Percentiles rank a stretch among this genome's conserved stretches.
These are phyloP conservation scores for Cairina moschata DNA, from an alignment of 2,113 vertebrate species.

Conservation along the genomic window DNA sequence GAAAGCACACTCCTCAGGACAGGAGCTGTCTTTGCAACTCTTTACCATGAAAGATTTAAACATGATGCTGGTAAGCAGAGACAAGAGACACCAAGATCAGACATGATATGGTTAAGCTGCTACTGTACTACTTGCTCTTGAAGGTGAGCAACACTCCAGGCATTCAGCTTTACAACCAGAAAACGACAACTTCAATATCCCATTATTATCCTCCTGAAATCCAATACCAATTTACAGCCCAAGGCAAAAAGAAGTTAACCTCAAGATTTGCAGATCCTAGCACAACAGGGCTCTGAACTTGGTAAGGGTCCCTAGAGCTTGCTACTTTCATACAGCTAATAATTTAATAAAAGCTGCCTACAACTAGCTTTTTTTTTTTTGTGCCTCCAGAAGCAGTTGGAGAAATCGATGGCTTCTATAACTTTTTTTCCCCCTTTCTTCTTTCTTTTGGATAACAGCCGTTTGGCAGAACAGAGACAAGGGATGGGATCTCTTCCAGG, in stretches of 20 bases:
- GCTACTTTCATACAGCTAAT: not conserved
- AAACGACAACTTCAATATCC: not conserved
- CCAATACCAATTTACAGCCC: not conserved
- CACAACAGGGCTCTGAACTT: not conserved
- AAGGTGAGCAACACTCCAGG: not conserved
- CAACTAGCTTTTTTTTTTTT: not conserved
- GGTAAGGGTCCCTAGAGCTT: not conserved
- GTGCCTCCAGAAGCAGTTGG: not conserved
- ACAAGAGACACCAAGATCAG: not conserved
- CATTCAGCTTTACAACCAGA: not conserved
- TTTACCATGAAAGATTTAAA: not conserved
- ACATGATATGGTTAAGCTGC: accelerated
- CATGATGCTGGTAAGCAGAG: not conserved
- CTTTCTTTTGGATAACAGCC: conserved; percentile 65
- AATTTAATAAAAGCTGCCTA: not conserved
- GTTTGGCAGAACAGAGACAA: conserved; percentile 82
- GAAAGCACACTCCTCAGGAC: not conserved
- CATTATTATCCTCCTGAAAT: not conserved
- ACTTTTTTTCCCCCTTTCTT: not conserved
- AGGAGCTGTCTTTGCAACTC: not conserved
- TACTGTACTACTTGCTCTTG: not conserved
- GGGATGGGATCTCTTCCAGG: conserved; percentile 78
- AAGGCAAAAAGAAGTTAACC: not conserved
- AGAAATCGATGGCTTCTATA: not conserved
- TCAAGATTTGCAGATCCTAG: not conserved